Base-by-base conservation (phyloP, 1,140 invertebrate species). In the Drosophila pandora region DNA sequence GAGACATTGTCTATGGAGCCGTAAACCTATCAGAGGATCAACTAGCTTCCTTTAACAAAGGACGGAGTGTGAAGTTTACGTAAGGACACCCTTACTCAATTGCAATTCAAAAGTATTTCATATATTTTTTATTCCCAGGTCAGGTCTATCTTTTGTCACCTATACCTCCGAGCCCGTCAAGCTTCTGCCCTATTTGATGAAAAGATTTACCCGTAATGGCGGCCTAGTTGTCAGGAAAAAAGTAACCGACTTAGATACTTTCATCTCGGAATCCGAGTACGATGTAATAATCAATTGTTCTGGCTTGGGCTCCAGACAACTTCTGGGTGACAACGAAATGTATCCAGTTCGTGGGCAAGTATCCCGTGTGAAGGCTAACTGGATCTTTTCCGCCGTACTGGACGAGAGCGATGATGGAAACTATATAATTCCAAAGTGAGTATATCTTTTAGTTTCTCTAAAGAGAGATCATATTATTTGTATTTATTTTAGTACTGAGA, bases 351-450 rank as follows among this genome's bases (percentile, higher is more conserved):
- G 96, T 73, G 96, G 96, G 17, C 96, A 96, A 92, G 93, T 96
- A 9, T 84, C 92, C 7, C 93, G 94, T 71, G 95, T 95, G 3
- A 90, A 92, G 67, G 95, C 95, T 17, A 94, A 94, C 10, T 95
- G 95, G 94, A 81, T 94, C 5, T 94, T 93, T 73, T 91, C 93
- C 23, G 92, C 83, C 9, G 76, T 94, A 12, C 65, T 94, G 6
- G 94, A 94, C 58, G 93, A 94, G 22, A 92, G 92, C 23, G 93
- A 94, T 50, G 92, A 93, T 60, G 94, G 94, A 52, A 93, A 94
- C 90, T 96, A 96, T 76, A 94, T 96, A 25, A 95, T 96, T 83
- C 95, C 95, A 28, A 96, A 96, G 95, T 96, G 93, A 56, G 68
- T 76, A 5, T 6, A 48, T 21, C 9, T 2, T 8, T 17, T 21